These are phyloP conservation scores for Neelides sp. DNA, from an alignment of 1,140 invertebrate genomes.

Conservation along the genomic window DNA sequence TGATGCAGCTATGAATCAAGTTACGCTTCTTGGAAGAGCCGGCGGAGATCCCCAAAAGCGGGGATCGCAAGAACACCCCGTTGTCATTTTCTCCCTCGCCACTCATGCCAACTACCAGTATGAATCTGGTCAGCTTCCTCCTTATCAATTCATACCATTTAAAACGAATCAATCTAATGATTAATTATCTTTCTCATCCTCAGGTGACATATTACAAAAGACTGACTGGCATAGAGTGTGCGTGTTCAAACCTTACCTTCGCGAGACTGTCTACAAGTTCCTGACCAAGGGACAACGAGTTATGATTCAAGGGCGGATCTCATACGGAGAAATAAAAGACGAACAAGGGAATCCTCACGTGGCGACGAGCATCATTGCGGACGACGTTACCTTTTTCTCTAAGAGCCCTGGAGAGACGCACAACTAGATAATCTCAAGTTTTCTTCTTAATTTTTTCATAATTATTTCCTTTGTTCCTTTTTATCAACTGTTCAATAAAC, in stretches of 20 bases:
- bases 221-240: slow-evolving; percentile 84
- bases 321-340: slow-evolving; percentile 73
- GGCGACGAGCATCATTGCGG: slow-evolving; percentile 68
- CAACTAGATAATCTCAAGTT: too few relatives aligned
- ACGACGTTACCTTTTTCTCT: slow-evolving; percentile 70
- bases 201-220: slow-evolving; percentile 63
- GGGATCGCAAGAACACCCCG: slow-evolving; percentile 66
- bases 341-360: slow-evolving; percentile 54
- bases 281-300: slow-evolving; percentile 76
- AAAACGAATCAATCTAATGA: slow-evolving; percentile 4
- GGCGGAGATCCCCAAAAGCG: slow-evolving; percentile 72
- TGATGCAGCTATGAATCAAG: slow-evolving; percentile 69
- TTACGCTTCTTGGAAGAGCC: slow-evolving; percentile 70
- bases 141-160: neutral
- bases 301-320: slow-evolving; percentile 64
- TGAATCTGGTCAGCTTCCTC: slow-evolving; percentile 36
- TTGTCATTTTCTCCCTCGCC: slow-evolving; percentile 77
- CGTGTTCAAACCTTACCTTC: slow-evolving; percentile 68
- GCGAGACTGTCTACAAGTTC: slow-evolving; percentile 62
- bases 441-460: too few relatives aligned
- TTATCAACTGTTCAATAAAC: too few relatives aligned
- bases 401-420: slow-evolving; percentile 8
- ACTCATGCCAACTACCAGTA: slow-evolving; percentile 71
- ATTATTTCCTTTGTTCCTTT: too few relatives aligned
- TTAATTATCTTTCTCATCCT: slow-evolving; percentile 3